Evolutionary conservation across 2,888 invertebrate species (phyloP).

Genomic region (Eledone cirrhosa): DNA sequence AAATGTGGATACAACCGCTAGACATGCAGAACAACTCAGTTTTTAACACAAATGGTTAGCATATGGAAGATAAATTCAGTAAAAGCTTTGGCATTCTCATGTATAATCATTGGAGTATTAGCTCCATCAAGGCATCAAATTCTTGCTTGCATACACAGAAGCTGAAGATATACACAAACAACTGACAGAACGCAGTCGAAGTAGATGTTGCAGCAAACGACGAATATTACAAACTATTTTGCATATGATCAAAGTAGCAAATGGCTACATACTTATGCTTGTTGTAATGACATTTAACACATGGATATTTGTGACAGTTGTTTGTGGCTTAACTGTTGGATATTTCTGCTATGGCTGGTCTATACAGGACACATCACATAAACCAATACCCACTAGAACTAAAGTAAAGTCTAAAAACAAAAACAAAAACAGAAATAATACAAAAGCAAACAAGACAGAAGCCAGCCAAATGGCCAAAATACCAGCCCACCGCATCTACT

Average conservation of each 20-base stretch:
- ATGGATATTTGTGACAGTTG: conserved; percentile 13
- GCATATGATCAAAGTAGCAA: conserved; percentile 9
- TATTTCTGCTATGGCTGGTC: conserved; percentile 22
- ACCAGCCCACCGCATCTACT: conserved; percentile 13
- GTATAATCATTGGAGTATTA: conserved; percentile 6
- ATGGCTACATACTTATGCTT: conserved; percentile 14
- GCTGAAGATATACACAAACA: neutral
- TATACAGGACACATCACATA: conserved; percentile 1
- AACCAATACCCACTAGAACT: neutral
- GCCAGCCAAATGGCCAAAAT: neutral
- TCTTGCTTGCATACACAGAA: conserved; percentile 12
- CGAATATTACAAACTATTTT: neutral
- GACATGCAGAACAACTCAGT: no score
- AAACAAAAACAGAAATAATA: neutral
- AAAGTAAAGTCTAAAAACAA: neutral
- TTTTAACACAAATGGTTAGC: no score
- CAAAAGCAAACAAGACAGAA: neutral
- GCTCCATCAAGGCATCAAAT: conserved; percentile 22
- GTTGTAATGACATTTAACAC: neutral
- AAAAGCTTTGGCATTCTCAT: conserved; percentile 3
- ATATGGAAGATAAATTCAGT: no score
- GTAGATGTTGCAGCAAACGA: neutral
- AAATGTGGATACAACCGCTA: no score
- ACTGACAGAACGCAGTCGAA: neutral
- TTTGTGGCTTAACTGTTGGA: neutral